Base-by-base conservation (phyloP, 2,888 invertebrate genomes). In the Habroteleia sp. region DNA sequence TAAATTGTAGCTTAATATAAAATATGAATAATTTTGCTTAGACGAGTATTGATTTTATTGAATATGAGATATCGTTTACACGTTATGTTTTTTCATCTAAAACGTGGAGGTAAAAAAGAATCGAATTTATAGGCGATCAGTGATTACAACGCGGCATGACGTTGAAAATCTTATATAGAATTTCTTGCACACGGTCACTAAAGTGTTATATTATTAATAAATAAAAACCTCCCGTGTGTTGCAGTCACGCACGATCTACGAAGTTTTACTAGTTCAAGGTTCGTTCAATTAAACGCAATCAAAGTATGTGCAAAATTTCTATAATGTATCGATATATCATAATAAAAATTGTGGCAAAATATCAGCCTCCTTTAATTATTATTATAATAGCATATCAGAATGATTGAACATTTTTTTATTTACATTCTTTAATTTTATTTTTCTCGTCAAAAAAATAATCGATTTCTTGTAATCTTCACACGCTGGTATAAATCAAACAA, bases 81-180 rank as follows among this genome's bases (percentile, higher is more conserved):
- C 10, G 63, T 52, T 50, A 42, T 54, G 63, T 74, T 68, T 72
- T 68, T 14, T 46, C 23, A 27, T 42, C 63, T 29, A 42, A 13
- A 23, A 41, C 29, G 11, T 17, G 35, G 20, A 52, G 50, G 44
- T 44, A 74, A 74, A 68, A 69, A 74, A 33, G 56, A 74, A 69
- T 65, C 65, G 69, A 58, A 63, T 65, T 44, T 74, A 56, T 69
- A 63, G 62, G 65, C 69, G 74, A 75, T 75, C 56, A 54, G 58
- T 58, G 74, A 75, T 75, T 75, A 75, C 74, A 75, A 75, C 74
- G 74, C 54, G 74, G 74, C 74, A 74, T 74, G 74, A 74, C 69
- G 74, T n/a, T 52, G 58, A 69, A 69, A 48, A 74, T 69, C 63
- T 69, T 58, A 33, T 37, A 56, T 29, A 50, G 56, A 35, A 48